Base-by-base conservation (phyloP, 2,888 invertebrate species). In the Deladenus siricidicola region DNA sequence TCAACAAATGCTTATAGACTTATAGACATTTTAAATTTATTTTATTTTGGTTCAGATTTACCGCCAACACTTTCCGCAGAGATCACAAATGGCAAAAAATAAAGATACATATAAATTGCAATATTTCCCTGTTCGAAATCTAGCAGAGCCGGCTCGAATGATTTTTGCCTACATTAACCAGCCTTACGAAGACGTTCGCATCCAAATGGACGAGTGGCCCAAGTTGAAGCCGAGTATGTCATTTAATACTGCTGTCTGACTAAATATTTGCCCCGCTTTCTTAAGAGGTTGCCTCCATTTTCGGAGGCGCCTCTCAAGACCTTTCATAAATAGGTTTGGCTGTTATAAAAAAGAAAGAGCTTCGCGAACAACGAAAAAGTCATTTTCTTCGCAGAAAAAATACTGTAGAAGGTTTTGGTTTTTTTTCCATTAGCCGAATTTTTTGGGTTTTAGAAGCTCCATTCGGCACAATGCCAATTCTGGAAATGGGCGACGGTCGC, bases 181-280 rank as follows among this genome's bases (percentile, higher is more conserved):
- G 1, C 42, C 34, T 23, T 62, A 52, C 47, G 60, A 62, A 23
- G 63, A 63, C 34, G 47, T 63, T 28, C 54, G 60, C n/a, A 49
- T 63, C 23, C 17, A 53, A 19, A 29, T 34, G 26, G 47, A 44
- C 30, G 60, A 63, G 39, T 63, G 63, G 63, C 21, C 30, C 4
- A 29, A 29, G 17, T 21, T 60, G 21, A 63, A 63, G 45, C 19
- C 44, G 21, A 64, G 70, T 70, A 48, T 52, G 65, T 53, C 1
- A 24, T 1, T 24, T 6, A 4, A 24, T 45, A 4, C 24, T 45
- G 47, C 24, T 45, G 23, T 14, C 1, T 3, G 10, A 14, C 24
- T 45, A n/a, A 24, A 45, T 24, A 45, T 24, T 45, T 14, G 47
- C 1, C 17, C 23, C n/a, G n/a, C n/a, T n/a, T n/a, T n/a, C n/a